These are phyloP conservation scores for Probaryconus sp. DNA, from an alignment of 1,140 invertebrate species.

Conservation along the genomic window DNA sequence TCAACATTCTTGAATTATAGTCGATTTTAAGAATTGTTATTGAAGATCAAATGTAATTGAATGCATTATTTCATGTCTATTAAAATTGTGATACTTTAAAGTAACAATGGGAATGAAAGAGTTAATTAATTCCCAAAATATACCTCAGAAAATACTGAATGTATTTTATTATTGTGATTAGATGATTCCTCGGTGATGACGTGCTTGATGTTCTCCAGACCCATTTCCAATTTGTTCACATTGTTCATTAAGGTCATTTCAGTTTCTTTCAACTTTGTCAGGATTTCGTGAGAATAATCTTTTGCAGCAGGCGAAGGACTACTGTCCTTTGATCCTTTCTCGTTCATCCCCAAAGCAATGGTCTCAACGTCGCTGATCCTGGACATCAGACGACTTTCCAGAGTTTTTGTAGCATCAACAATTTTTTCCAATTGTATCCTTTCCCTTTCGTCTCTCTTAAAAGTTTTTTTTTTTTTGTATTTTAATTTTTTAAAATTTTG, in stretches of 20 bases:
- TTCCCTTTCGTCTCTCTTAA: slow-evolving; percentile 83
- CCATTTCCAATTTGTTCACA: slow-evolving; percentile 61
- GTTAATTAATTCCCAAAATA: too few species aligned
- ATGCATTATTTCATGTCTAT: too few species aligned
- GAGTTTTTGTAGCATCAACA: slow-evolving; percentile 81
- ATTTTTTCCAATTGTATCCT: slow-evolving; percentile 84
- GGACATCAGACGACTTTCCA: slow-evolving; percentile 82
- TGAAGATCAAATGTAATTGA: too few species aligned
- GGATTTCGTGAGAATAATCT: slow-evolving; percentile 76
- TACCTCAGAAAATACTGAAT: slow-evolving; percentile 64
- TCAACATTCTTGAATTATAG: too few species aligned
- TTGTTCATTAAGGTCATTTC: slow-evolving; percentile 60
- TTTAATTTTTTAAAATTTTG: background rate
- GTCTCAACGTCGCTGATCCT: slow-evolving; percentile 79
- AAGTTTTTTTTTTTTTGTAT: slow-evolving; percentile 1
- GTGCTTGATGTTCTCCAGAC: slow-evolving; percentile 57
- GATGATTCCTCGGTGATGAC: slow-evolving; percentile 58
- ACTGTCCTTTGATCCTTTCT: slow-evolving; percentile 9
- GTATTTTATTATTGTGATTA: slow-evolving; percentile 61
- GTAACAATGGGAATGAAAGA: too few species aligned
- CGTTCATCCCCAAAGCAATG: slow-evolving; percentile 75
- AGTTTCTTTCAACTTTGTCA: slow-evolving; percentile 77
- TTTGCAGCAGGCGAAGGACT: slow-evolving; percentile 38
- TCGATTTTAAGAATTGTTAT: too few species aligned
- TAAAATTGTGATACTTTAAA: too few species aligned